Percentiles rank a stretch among this genome's conserved stretches.
Conservation (phyloP, 2,888 invertebrate species). For the Agriopis aurantiaria region DNA sequence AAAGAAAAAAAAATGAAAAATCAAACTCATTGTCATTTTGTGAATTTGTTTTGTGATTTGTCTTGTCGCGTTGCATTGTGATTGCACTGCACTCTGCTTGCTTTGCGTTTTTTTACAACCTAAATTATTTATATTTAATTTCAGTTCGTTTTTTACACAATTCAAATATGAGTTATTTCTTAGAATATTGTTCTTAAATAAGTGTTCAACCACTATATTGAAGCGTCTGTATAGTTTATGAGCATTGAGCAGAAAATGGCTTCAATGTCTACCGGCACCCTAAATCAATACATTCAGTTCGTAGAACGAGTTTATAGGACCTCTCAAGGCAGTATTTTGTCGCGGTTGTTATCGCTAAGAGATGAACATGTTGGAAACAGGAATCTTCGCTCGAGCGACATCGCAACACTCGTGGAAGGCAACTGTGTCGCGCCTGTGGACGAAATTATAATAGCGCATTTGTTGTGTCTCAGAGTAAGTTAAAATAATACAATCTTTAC, state of each 20-base stretch:
- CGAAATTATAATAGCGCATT: slow-evolving; percentile 91
- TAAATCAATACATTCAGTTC: slow-evolving; percentile 78
- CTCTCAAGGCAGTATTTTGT: slow-evolving; percentile 87
- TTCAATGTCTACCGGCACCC: slow-evolving; percentile 60
- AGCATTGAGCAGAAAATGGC: slow-evolving; percentile 37
- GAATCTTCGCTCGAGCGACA: slow-evolving; percentile 89
- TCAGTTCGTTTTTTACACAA: too few species aligned
- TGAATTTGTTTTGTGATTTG: too few species aligned
- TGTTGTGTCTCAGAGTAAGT: slow-evolving; percentile 89
- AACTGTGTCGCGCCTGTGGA: slow-evolving; percentile 91
- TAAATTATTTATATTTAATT: too few species aligned
- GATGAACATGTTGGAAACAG: slow-evolving; percentile 91
- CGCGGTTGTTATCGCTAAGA: slow-evolving; percentile 87
- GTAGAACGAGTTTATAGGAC: slow-evolving; percentile 88
- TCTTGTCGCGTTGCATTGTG: too few species aligned
- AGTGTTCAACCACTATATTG: not conserved
- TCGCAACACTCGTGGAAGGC: slow-evolving; percentile 90
- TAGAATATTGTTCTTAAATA: not conserved
- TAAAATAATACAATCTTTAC: not conserved
- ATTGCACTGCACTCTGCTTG: too few species aligned
- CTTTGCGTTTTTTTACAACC: not conserved
- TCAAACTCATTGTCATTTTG: too few species aligned
- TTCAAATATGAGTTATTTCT: too few species aligned
- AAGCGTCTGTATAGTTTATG: not conserved
- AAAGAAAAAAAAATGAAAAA: too few species aligned